Base-by-base conservation (phyloP, 2,888 invertebrate genomes). In the Unio pictorum region DNA sequence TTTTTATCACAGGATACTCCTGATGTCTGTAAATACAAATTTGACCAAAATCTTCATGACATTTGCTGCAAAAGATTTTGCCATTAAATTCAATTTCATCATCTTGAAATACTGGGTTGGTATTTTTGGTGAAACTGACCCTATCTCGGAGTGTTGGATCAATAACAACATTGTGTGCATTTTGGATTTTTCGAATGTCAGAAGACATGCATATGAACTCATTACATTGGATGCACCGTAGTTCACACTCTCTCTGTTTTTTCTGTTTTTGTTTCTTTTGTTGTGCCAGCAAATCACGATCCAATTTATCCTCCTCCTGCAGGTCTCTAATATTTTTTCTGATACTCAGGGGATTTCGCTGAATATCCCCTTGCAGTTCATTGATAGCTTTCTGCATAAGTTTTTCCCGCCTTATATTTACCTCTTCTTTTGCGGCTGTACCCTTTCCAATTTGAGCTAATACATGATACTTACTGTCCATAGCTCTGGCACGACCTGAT, bases 401-500 rank as follows among this genome's bases (percentile, higher is more conserved):
- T 23, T 70, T 64, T 64, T 87, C 87, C 20, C 85, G 64, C 23
- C 77, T 72, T 55, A 74, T 69, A 73, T 88, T 88, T 30, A 80
- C 68, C 45, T 80, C 73, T 71, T 85, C 87, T 64, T 85, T 86
- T 18, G 79, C 79, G 4, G 72, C 78, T 30, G 79, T 78, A 64
- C 78, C 76, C 18, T 76, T 76, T 34, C 73, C 73, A 11, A 71
- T 70, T 17, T 74, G 71, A 56, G 84, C 79, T 61, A 86, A 55
- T 5, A 87, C 76, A 63, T 80, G 68, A 68, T 83, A 88, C 66
- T 74, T 64, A 66, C 86, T 84, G 71, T 81, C 74, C 55, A 75
- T 72, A 4, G 82, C 83, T 30, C 88, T 73, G 4, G 82, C 87
- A 61, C 88, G 75, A 26, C 88, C 87, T 87, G 66, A 15, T 69